These are phyloP conservation scores for Ochropleura leucogaster DNA, from an alignment of 2,888 invertebrate species.

Conservation along the genomic window DNA sequence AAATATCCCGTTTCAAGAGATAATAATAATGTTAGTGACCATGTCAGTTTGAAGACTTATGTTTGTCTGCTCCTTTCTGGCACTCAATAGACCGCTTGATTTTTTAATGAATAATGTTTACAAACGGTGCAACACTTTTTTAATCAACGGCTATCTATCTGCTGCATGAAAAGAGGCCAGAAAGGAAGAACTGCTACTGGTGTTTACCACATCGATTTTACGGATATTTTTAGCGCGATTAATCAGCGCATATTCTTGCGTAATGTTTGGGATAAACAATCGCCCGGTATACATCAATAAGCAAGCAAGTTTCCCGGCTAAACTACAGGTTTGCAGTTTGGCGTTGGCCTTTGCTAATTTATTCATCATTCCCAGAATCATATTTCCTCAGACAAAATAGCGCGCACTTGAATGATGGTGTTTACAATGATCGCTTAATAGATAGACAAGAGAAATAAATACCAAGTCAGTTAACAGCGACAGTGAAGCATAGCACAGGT, in stretches of 20 bases:
- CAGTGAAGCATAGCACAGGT: not conserved
- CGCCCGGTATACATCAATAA: slow-evolving; percentile 58
- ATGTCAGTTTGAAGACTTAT: too few species aligned
- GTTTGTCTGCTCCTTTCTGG: too few species aligned
- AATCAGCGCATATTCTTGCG: slow-evolving; percentile 41
- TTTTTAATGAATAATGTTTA: not conserved
- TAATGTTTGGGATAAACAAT: slow-evolving; percentile 54
- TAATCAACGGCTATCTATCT: not conserved
- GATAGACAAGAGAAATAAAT: slow-evolving; percentile 1
- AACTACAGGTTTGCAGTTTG: not conserved
- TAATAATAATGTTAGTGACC: too few species aligned
- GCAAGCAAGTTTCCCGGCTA: slow-evolving; percentile 16
- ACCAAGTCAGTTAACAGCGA: not conserved
- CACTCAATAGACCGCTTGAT: too few species aligned
- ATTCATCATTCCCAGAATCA: slow-evolving; percentile 19
- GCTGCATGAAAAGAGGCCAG: slow-evolving; percentile 13
- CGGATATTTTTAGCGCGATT: slow-evolving; percentile 45
- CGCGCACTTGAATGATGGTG: not conserved
- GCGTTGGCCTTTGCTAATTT: slow-evolving; percentile 27
- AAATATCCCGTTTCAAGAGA: too few species aligned
- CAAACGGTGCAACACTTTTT: not conserved
- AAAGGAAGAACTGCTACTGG: not conserved
- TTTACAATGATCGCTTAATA: not conserved
- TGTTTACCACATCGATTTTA: slow-evolving; percentile 29
- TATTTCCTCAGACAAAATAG: slow-evolving; percentile 8